Conservation (phyloP, 1,140 invertebrate genomes). For the Diorhabda elongata region DNA sequence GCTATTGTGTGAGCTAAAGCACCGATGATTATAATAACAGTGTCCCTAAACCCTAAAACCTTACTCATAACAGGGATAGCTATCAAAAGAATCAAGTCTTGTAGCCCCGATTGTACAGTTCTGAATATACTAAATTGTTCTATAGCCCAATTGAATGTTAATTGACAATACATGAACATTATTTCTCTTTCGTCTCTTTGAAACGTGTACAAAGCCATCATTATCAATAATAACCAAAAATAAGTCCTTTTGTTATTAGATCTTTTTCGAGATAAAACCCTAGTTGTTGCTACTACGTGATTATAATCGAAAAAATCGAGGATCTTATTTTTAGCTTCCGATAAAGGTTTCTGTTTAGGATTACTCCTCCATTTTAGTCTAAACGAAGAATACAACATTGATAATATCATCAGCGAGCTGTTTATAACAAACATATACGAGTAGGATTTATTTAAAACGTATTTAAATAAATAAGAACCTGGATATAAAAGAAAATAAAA, state of each 20-base stretch:
- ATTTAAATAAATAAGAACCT: conserved; percentile 57
- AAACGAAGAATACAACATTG: conserved; percentile 60
- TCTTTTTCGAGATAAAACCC: conserved; percentile 53
- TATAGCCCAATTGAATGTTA: conserved; percentile 64
- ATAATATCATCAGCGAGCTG: conserved; percentile 53
- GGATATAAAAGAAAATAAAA: conserved; percentile 22
- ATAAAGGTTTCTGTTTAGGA: conserved; percentile 54
- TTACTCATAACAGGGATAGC: conserved; percentile 66
- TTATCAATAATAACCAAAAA: conserved; percentile 60
- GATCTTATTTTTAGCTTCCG: conserved; percentile 56
- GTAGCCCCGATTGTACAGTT: conserved; percentile 63
- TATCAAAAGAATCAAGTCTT: conserved; percentile 61
- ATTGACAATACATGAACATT: conserved; percentile 62
- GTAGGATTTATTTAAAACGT: conserved; percentile 58
- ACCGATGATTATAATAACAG: conserved; percentile 67
- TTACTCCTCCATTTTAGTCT: conserved; percentile 64
- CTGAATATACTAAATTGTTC: conserved; percentile 55
- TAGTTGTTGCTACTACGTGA: conserved; percentile 59
- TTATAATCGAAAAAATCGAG: conserved; percentile 66
- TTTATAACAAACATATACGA: conserved; percentile 69
- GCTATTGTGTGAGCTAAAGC: conserved; percentile 62
- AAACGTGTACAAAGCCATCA: conserved; percentile 73
- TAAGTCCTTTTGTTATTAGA: conserved; percentile 54
- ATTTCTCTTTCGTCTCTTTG: conserved; percentile 71
- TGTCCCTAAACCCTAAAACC: conserved; percentile 61